Base-by-base conservation (phyloP, 1,140 invertebrate genomes). In the Eciton burchellii region DNA sequence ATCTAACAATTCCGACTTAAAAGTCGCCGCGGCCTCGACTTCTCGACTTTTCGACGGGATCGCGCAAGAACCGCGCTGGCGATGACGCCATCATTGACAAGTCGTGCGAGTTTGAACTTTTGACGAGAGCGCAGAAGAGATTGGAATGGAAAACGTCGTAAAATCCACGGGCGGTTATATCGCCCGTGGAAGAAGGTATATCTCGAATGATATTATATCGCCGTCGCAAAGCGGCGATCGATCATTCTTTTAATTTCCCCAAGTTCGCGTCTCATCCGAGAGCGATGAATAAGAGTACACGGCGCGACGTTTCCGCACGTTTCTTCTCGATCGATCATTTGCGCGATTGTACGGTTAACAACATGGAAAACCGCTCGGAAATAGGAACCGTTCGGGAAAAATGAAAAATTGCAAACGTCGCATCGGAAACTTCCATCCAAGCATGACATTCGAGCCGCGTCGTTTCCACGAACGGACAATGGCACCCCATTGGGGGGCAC, bases 241-340 rank as follows among this genome's bases (percentile, higher is more conserved):
- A 76, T 76, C 72, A 76, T 76, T 19, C 72, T 41, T 76, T 76
- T 76, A 76, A 76, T 76, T 76, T 52, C 72, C n/a, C 63, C 63
- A 76, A 74, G 72, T 52, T 76, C 45, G 14, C 21, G 29, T 74
- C 43, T 74, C 26, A 43, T 60, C 59, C 72, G 12, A 76, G 63
- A 76, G 43, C n/a, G 43, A 65, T 43, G 43, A 76, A 76, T 63
- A 63, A 63, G 3, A 41, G 35, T 65, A 63, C 35, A 26, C 43
- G 43, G 43, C 45, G 59, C 45, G 26, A 19, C 54, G 14, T n/a
- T 47, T 77, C 41, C 56, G 43, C 56, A 66, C 60, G 43, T 76
- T 76, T 65, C 45, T 76, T 35, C 72, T 12, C 72, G 72, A 76
- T 76, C 72, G 72, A 76, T 76, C 72, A 76, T 76, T 76, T 52